These are phyloP conservation scores for Napeogenes inachia DNA, from an alignment of 2,888 invertebrate species.

Conservation along the genomic window DNA sequence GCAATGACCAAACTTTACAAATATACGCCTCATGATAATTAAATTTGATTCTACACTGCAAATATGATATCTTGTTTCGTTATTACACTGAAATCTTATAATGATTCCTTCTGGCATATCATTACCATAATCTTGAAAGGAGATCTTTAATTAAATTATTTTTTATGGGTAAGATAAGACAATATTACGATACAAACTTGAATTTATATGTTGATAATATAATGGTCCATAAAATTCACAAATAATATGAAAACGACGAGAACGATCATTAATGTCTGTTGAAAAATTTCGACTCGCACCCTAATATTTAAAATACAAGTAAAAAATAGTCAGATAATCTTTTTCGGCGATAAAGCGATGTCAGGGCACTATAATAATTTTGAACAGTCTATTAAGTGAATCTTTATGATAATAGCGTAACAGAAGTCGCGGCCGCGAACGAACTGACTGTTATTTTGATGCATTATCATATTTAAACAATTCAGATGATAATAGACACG, in stretches of 20 bases:
- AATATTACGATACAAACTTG: slow-evolving; percentile 36
- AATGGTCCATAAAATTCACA: slow-evolving; percentile 27
- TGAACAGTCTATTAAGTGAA: slow-evolving; percentile 75
- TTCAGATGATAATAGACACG: slow-evolving; percentile 78
- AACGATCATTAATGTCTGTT: slow-evolving; percentile 35
- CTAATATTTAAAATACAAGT: slow-evolving; percentile 43
- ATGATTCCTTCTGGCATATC: slow-evolving; percentile 45
- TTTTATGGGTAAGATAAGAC: slow-evolving; percentile 40
- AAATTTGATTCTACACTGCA: slow-evolving; percentile 65
- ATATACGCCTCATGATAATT: slow-evolving; percentile 58
- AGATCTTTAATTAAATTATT: slow-evolving; percentile 52
- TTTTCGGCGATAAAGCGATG: slow-evolving; percentile 59
- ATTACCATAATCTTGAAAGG: slow-evolving; percentile 46
- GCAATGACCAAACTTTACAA: slow-evolving; percentile 51
- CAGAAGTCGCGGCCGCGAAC: slow-evolving; percentile 73
- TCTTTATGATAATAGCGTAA: slow-evolving; percentile 74
- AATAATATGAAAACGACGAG: slow-evolving; percentile 22
- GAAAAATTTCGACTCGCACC: slow-evolving; percentile 42
- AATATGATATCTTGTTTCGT: slow-evolving; percentile 57
- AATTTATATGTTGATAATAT: slow-evolving; percentile 33
- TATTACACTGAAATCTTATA: slow-evolving; percentile 43
- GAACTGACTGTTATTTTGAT: slow-evolving; percentile 74
- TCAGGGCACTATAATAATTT: slow-evolving; percentile 72
- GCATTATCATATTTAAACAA: slow-evolving; percentile 78
- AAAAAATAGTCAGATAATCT: slow-evolving; percentile 57